Evolutionary conservation across 1,140 invertebrate species (phyloP), one percentile per base, ranked within the genome.

Genomic region (Caenorhabditis inopinata): DNA sequence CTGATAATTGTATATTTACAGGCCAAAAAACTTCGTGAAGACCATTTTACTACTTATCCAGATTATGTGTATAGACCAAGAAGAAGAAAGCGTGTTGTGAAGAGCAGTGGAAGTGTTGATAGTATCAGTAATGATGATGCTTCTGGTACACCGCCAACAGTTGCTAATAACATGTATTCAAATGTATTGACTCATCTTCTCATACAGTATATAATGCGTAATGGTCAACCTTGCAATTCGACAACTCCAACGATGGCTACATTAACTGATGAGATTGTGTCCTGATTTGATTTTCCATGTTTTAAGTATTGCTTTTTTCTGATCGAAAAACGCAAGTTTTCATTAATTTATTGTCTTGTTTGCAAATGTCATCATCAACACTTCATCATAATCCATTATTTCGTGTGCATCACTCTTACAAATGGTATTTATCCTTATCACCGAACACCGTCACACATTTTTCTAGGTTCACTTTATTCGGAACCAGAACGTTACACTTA

Each of bases 41-140:
- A 75, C 12, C 74, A 75, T 18, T 75, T 75, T 14, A 5, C 7
- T 23, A 35, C 45, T 25, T 35, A 75, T 29, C 74, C 74, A 12
- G 74, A 75, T 23, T 75, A 75, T 45, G 74, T 75, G 11, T 75
- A 75, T 45, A 47, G 74, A 25, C 74, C 74, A 48, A 47, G 47
- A 47, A 47, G 74, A 75, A 75, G 74, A 75, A 75, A 75, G 74
- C 45, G 74, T 48, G 35, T 51, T 18, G 74, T 2, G 18, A 75
- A 48, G 21, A 75, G 58, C 32, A 38, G 32, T 3, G 58, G 58
- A 21, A 68, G 58, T 38, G n/a, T 68, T 18, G 58, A 68, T 7
- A 38, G 58, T 42, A 25, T 21, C 32, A 35, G 32, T 18, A 21
- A 29, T 0, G 58, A 68, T 38, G 58, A 68, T n/a, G n/a, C n/a